Evolutionary conservation across 2,797 vertebrate genomes (phyloP), one percentile per base, ranked within the genome.

Genomic region (Dermochelys coriacea): DNA sequence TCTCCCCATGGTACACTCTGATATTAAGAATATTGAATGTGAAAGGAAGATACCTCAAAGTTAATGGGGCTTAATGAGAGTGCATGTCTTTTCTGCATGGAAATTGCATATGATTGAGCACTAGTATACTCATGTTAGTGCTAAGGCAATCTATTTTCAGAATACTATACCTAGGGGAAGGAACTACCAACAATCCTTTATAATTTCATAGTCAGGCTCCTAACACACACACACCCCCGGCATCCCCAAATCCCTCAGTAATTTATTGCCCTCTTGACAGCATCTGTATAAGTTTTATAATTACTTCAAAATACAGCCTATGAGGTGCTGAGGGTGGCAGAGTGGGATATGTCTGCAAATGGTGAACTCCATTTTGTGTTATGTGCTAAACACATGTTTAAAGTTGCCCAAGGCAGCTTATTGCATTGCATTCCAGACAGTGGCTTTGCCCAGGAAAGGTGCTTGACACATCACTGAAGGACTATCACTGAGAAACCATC

Each of bases 41-140:
- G 41, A 91, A 96, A 90, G 90, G 57, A 92, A 96, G 94, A 93
- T 57, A 78, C 50, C 54, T 85, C 89, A 84, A 34, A 57, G 74
- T 45, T 87, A 95, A 89, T 77, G 31, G 27, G 79, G 90, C 86
- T 95, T 95, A 93, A 97, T 87, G 59, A 93, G 78, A 83, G 52
- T 81, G 51, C 15, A 12, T 21, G 45, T 82, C 61, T 82, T 91
- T 88, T 79, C 31, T 59, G 27, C 25, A 45, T 47, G 74, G 47
- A 95, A 95, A 93, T 59, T 34, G 84, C 54, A 34, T 71, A 23
- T 71, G 83, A 29, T 25, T 77, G 84, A 93, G 78, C 27, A 89
- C 23, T 41, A 31, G 61, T 57, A 84, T 51, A 8, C 87, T 88
- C 85, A 93, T 82, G 83, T 86, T 80, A 95, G 57, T 0, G 0